Percentiles rank a stretch among this genome's conserved stretches.
These are phyloP conservation scores for Bombylius major DNA, from an alignment of 2,888 invertebrate species.

Conservation along the genomic window DNA sequence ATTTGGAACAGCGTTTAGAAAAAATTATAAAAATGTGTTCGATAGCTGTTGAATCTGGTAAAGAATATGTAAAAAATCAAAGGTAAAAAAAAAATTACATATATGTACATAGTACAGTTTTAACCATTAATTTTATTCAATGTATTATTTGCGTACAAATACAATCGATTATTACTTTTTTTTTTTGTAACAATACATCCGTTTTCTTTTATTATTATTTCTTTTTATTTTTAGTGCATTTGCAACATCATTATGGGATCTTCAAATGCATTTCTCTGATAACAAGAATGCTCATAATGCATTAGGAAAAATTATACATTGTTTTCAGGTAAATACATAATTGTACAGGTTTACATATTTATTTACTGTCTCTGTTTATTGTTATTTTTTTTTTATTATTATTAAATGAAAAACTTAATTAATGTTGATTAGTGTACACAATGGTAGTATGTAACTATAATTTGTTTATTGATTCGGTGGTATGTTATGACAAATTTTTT, in stretches of 20 bases:
- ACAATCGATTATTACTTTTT: not conserved
- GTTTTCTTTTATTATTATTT: too few relatives aligned
- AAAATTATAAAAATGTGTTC: constrained; percentile 85
- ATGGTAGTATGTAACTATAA: too few relatives aligned
- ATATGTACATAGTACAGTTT: not conserved
- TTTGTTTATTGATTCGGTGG: too few relatives aligned
- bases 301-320: constrained; percentile 57
- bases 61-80: constrained; percentile 83
- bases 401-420: too few relatives aligned
- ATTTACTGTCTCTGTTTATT: not conserved
- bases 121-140: not conserved
- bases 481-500: too few relatives aligned
- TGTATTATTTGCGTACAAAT: not conserved
- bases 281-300: constrained; percentile 71
- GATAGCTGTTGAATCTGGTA: constrained; percentile 83
- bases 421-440: too few relatives aligned
- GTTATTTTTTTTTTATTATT: not conserved
- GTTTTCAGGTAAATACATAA: constrained; percentile 46
- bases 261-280: constrained; percentile 76
- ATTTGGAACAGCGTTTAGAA: constrained; percentile 76
- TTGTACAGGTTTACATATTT: not conserved
- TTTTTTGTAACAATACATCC: too few relatives aligned
- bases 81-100: constrained; percentile 48
- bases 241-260: constrained; percentile 79
- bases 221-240: constrained; percentile 48